Conservation (phyloP, 2,113 vertebrate genomes). For the Poeciliopsis retropinna region DNA sequence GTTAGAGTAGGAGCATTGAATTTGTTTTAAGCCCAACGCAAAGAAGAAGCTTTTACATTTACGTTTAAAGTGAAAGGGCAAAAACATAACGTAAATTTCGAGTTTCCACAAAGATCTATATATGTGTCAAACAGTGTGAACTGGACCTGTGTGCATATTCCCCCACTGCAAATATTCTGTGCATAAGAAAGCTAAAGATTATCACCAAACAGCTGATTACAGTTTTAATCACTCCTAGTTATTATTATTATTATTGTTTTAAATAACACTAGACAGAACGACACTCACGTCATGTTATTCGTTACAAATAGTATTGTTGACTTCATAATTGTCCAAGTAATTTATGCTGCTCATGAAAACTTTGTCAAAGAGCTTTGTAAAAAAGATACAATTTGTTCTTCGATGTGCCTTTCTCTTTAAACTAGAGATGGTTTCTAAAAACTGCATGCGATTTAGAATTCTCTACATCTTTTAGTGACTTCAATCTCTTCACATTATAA, state of each 20-base stretch:
- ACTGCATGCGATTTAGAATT: background rate
- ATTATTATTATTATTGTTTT: too few species aligned
- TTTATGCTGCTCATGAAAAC: too few species aligned
- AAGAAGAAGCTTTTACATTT: too few species aligned
- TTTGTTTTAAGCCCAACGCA: too few species aligned
- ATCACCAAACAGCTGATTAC: background rate
- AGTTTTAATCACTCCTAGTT: too few species aligned
- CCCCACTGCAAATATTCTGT: background rate
- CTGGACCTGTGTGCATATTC: background rate
- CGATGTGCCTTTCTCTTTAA: background rate
- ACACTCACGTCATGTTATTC: too few species aligned
- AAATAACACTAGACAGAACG: too few species aligned
- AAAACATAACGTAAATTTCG: too few species aligned
- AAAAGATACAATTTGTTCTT: background rate
- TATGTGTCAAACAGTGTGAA: background rate
- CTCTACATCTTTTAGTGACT: constrained; percentile 11
- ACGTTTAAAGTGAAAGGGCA: too few species aligned
- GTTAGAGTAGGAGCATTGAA: too few species aligned
- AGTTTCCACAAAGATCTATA: background rate
- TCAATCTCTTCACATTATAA: constrained; percentile 24
- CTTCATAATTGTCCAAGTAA: too few species aligned
- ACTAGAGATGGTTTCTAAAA: constrained; percentile 9
- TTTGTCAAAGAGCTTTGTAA: background rate
- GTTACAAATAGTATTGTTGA: too few species aligned
- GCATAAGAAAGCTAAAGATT: background rate